Evolutionary conservation across 2,797 vertebrate genomes (phyloP), one percentile per base, ranked within the genome.

Genomic region (Micrastur ruficollis): DNA sequence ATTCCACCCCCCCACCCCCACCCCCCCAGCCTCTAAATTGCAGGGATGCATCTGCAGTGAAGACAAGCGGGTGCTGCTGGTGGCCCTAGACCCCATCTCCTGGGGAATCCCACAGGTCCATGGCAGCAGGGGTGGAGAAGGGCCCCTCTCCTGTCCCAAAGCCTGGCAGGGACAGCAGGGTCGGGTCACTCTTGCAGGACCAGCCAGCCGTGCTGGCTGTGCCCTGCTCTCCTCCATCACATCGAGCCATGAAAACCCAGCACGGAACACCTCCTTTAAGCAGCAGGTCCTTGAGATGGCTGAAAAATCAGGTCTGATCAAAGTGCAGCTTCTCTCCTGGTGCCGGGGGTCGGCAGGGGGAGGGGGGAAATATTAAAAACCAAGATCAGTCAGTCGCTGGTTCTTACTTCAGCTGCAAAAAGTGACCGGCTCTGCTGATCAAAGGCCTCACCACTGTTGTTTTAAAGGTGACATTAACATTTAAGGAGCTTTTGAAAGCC

Each of bases 401-500:
- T 56, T 92, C 89, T 87, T 34, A 26, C 86, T 86, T 75, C 23
- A 67, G 79, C 76, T 82, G 58, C 63, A 89, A 79, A 71, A 66
- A 94, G 90, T 90, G 86, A 85, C 87, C 56, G 3, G 73, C 31
- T 73, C 76, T 78, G 58, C 86, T 96, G 89, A 93, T 95, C 92
- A 95, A 96, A 96, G 93, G 87, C 86, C 70, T 79, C 1, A 1
- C 78, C 78, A 75, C 74, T 79, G 84, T 93, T 88, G 76, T 89
- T 94, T 92, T 86, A 96, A 90, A 93, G 71, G 94, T 87, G 83
- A 91, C 86, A 89, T 94, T 89, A 91, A 84, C 89, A 89, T 93
- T 94, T 94, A 88, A 91, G 94, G 95, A 76, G 93, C 89, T 93
- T 96, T 94, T 65, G 89, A 94, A 97, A 96, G 94, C 80, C 76